These are phyloP conservation scores for Brachyhypopomus gauderio DNA, from an alignment of 2,113 vertebrate genomes.

Conservation along the genomic window DNA sequence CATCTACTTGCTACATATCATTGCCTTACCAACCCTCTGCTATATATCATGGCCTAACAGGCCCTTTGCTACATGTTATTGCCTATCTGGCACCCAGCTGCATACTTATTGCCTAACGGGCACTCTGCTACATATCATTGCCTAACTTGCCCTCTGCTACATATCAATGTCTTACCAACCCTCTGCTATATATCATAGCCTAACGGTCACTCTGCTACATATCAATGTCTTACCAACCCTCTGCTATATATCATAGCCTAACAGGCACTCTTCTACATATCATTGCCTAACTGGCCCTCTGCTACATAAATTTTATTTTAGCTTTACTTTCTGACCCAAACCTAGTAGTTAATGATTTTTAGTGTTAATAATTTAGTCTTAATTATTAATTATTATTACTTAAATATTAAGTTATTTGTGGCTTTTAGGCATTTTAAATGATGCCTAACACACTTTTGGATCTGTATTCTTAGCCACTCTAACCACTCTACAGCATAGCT, in stretches of 20 bases:
- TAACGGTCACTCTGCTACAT: conserved; percentile 3
- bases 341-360: not conserved
- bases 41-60: too few relatives aligned
- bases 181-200: not conserved
- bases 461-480: not conserved
- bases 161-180: not conserved
- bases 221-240: not conserved
- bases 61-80: conserved; percentile 16
- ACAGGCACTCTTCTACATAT: too few relatives aligned
- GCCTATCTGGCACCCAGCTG: not conserved
- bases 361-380: not conserved
- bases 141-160: conserved; percentile 15
- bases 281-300: too few relatives aligned
- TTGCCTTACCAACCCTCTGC: not conserved
- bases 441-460: conserved; percentile 32
- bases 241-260: not conserved
- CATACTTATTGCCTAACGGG: too few relatives aligned
- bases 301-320: too few relatives aligned
- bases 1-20: conserved; percentile 21
- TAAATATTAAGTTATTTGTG: conserved; percentile 29
- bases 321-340: not conserved
- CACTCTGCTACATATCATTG: not conserved
- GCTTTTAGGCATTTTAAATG: conserved; percentile 14
- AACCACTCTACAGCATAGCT: conserved; percentile 3
- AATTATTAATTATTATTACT: too few relatives aligned